Evolutionary conservation across 2,797 vertebrate species (phyloP), one percentile per base, ranked within the genome.

Genomic region (Salmo trutta): DNA sequence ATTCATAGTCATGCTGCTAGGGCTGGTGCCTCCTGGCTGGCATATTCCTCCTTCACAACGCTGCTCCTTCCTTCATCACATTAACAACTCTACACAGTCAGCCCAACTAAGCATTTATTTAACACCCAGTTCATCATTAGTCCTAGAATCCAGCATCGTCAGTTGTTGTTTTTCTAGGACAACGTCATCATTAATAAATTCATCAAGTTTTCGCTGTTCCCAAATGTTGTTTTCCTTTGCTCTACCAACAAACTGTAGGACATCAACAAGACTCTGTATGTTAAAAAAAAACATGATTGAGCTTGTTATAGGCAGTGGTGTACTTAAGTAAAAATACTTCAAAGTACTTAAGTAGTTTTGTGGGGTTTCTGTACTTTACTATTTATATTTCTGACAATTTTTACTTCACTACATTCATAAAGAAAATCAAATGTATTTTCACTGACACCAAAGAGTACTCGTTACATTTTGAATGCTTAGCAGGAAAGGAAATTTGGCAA

Each of bases 1-100:
- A 79, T 81, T 82, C 33, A 76, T 87, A 83, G 87, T 86, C 88
- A 17, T 16, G 6, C 66, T 68, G 66, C 12, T 19, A 64, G 21
- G 10, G 59, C 59, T 27, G 59, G 59, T 12, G 29, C 29, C 31
- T 68, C 15, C 24, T 17, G 65, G 65, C 65, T 19, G 59, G 21
- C 59, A 64, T 2, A 62, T 21, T 21, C 59, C 59, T 62, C 59
- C 7, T 27, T 64, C 6, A 24, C 59, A 64, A 10, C 1, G 10
- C 59, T 3, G 21, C 59, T 24, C 7, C 59, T 47, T 47, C 12
- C 10, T 47, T 47, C 3, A 47, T 3, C 10, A 47, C 41, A 47
- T 47, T 47, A 47, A 47, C 2, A 19, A n/a, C 7, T 19, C 19
- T 56, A 56, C 41, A 47, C 17, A 6, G 53, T 16, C 53, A 56